phyloP scores from a whole-genome alignment of 2,797 vertebrate genomes.

The Coluber constrictor region DNA sequence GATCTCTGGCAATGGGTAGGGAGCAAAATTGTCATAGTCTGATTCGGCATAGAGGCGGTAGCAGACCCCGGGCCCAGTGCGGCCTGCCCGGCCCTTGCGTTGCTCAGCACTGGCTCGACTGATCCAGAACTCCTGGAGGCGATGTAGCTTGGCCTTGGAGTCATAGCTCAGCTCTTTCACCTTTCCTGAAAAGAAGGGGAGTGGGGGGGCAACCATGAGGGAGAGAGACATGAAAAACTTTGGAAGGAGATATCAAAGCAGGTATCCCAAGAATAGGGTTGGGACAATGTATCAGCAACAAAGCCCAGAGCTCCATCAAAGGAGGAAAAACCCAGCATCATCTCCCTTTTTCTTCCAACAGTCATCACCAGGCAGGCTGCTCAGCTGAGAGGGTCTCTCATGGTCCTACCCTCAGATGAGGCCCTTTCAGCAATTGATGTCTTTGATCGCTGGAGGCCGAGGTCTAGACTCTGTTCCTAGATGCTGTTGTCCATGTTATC shows the following conservation, averaged over 20 bases:
- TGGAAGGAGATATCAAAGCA: neutral
- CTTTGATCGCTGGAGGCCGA: neutral
- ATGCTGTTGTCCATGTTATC: neutral
- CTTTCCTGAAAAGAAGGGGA: conserved; percentile 74
- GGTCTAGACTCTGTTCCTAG: neutral
- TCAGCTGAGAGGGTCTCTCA: neutral
- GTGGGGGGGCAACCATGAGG: no score
- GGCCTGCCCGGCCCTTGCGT: conserved; percentile 88
- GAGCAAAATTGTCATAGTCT: conserved; percentile 83
- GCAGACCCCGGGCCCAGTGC: conserved; percentile 89
- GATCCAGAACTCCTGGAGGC: conserved; percentile 96
- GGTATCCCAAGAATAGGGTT: neutral
- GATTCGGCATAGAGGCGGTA: conserved; percentile 89
- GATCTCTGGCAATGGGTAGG: conserved; percentile 90
- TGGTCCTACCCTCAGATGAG: neutral
- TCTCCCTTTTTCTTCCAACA: neutral
- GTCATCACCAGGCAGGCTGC: neutral
- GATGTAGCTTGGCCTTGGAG: conserved; percentile 87
- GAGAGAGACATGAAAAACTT: neutral
- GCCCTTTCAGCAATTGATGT: neutral
- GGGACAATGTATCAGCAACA: neutral
- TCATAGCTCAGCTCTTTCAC: conserved; percentile 96
- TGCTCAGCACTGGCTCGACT: conserved; percentile 92
- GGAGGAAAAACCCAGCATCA: neutral
- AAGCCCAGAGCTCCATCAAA: neutral